Conservation (phyloP, 2,888 invertebrate genomes). For the Chymomyza procnemis region DNA sequence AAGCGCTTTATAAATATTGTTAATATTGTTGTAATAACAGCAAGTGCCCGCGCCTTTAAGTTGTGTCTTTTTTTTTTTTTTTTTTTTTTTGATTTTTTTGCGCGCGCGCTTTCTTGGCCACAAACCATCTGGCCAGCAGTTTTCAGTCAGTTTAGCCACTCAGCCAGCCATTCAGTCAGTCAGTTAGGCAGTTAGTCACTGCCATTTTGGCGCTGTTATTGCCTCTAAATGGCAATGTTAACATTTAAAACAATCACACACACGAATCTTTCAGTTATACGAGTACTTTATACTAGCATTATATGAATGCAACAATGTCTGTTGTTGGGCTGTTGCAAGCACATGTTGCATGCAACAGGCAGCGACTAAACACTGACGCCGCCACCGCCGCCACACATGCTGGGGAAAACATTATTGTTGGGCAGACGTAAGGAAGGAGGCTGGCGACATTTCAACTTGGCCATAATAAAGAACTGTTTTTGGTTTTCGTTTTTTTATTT, state of each 20-base stretch:
- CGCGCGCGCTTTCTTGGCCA: neutral
- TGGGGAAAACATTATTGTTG: slow-evolving; percentile 17
- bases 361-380: slow-evolving; percentile 32
- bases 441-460: slow-evolving; percentile 9
- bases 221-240: slow-evolving; percentile 74
- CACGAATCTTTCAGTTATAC: slow-evolving; percentile 44
- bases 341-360: slow-evolving; percentile 34
- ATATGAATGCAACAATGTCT: neutral
- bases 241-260: slow-evolving; percentile 72
- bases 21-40: slow-evolving; percentile 71
- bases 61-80: slow-evolving; percentile 40
- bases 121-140: neutral
- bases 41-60: slow-evolving; percentile 65
- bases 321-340: slow-evolving; percentile 59
- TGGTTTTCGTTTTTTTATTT: too few relatives aligned
- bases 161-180: slow-evolving; percentile 8
- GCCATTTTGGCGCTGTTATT: slow-evolving; percentile 73
- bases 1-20: slow-evolving; percentile 65
- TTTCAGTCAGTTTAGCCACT: neutral
- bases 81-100: neutral
- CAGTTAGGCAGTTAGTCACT: slow-evolving; percentile 28
- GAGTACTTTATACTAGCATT: neutral
- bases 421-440: neutral
- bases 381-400: slow-evolving; percentile 14
- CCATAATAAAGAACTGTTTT: slow-evolving; percentile 58